Base-by-base conservation (phyloP, 2,113 vertebrate genomes). In the Diglossa brunneiventris region DNA sequence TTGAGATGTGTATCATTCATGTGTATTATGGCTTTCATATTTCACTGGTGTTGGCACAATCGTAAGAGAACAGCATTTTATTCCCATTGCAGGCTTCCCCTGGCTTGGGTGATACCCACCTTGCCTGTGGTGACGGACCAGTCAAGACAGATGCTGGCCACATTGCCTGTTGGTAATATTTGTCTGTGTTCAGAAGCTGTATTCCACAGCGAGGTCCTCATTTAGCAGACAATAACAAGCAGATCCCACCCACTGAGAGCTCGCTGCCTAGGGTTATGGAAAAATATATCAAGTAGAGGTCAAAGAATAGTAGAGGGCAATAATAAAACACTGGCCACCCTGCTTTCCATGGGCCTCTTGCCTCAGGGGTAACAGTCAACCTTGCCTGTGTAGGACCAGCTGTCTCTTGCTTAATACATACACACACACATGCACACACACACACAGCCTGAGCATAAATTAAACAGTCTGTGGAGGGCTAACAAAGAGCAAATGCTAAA, bases 211-310 rank as follows among this genome's bases (percentile, higher is more conserved):
- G 18, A 93, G 62, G 85, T 82, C 80, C 61, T 78, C 72, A 61
- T 88, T 86, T 66, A 87, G 78, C 44, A 68, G 72, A 90, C 68
- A 90, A 19, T 70, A 94, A 93, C 73, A 86, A 61, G 39, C 30
- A 90, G 83, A 95, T 24, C 88, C 93, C 93, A 90, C 88, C 75
- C 94, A 92, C 83, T 0, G 35, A 91, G 66, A 83, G 76, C 67
- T 96, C 7, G 20, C 44, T 92, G 95, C 94, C 95, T 93, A 86
- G 42, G 93, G 88, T 83, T 83, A 96, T 96, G 94, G 94, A 94
- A 96, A 97, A 95, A 96, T 77, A 87, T 81, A 96, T 93, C 68
- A 96, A 93, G 49, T 15, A 3, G 88, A 93, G 87, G 83, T 96
- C 92, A 87, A 83, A 91, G 90, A 93, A 94, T 69, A 82, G 87